Evolutionary conservation across 1,140 invertebrate genomes (phyloP), one percentile per base, ranked within the genome.

Genomic region (Trichonephila clavipes): DNA sequence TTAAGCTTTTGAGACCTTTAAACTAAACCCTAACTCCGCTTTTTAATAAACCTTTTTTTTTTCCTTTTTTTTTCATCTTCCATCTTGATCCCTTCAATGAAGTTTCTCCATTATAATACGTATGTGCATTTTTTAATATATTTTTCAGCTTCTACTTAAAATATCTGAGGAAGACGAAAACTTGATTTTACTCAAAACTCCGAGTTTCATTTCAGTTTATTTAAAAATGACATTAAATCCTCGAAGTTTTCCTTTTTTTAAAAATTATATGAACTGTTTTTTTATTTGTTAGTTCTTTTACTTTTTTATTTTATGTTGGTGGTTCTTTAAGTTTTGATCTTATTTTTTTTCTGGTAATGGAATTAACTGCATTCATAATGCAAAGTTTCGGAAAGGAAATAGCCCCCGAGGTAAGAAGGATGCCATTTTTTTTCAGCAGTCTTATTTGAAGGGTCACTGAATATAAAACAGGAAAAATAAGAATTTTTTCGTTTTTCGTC

Each of bases 131-230:
- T 12, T 10, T 7, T 5, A 8, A 21, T 18, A 34, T 19, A 8
- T 21, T 82, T 44, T 82, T 82, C 6, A 10, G 2, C 34, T 82
- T 24, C 44, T 82, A 18, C 34, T 82, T 82, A 8, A 18, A 18
- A 12, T 82, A 34, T 82, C 21, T 0, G 16, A 3, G 7, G 40
- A 16, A 82, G 21, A 18, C 16, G 16, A 82, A 44, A 51, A 51
- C 28, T n/a, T 44, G 40, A 82, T 82, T 51, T 82, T 21, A 82
- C 21, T 12, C 81, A 83, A 83, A 44, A 51, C 7, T 83, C 16
- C 21, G 81, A 83, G n/a, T 83, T 83, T 34, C 40, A 34, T 58
- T 83, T 83, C 40, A 3, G 19, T 83, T 51, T 83, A 81, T 58
- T 83, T 83, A 5, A 14, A 44, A 58, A n/a, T 18, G 18, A 44